These are phyloP conservation scores for Botia almorhae DNA, from an alignment of 2,797 vertebrate genomes.

Conservation along the genomic window DNA sequence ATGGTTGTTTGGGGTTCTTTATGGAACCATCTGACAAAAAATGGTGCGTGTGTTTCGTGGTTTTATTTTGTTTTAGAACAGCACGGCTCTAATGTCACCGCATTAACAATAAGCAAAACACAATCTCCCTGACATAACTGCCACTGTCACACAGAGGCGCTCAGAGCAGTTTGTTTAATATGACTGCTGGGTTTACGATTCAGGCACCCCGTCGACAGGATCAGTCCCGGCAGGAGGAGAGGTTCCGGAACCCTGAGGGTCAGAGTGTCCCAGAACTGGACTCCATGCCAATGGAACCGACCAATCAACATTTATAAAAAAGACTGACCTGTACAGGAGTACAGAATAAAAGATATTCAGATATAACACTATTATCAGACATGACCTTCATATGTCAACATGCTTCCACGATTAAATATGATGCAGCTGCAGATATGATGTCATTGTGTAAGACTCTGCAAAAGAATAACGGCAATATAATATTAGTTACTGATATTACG, in stretches of 20 bases:
- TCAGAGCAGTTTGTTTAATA: slow-evolving; percentile 46
- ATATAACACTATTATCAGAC: neutral
- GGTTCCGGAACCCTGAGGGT: neutral
- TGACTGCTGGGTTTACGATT: slow-evolving; percentile 38
- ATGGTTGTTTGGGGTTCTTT: too few species aligned
- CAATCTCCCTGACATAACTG: slow-evolving; percentile 21
- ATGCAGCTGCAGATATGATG: neutral
- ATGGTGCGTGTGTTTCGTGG: neutral
- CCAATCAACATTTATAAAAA: slow-evolving; percentile 18
- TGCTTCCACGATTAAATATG: neutral
- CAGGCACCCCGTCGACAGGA: neutral
- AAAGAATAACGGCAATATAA: too few species aligned
- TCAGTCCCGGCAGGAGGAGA: slow-evolving; percentile 15
- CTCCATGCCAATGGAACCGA: slow-evolving; percentile 30
- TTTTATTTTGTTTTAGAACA: neutral
- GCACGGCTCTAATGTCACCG: neutral
- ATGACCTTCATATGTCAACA: slow-evolving; percentile 24
- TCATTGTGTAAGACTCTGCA: too few species aligned
- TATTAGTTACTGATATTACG: too few species aligned
- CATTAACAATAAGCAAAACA: slow-evolving; percentile 9
- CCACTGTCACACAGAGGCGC: slow-evolving; percentile 46
- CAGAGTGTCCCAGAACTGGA: neutral
- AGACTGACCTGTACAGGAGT: slow-evolving; percentile 27
- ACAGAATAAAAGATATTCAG: neutral
- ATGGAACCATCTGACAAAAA: too few species aligned